These are phyloP conservation scores for Pseudoips prasinana DNA, from an alignment of 2,888 invertebrate genomes.

Conservation along the genomic window DNA sequence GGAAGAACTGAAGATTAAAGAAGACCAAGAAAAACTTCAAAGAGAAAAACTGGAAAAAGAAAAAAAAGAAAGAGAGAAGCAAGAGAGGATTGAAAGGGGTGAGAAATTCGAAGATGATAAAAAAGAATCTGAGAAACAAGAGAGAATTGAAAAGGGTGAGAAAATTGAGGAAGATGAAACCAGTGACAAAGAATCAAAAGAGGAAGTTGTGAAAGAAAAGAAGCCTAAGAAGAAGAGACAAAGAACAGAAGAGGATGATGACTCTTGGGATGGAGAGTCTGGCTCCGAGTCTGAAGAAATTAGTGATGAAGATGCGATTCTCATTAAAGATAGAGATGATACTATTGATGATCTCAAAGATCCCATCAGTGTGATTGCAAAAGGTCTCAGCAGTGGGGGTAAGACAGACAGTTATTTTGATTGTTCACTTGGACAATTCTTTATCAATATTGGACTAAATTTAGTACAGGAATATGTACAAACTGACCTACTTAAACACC, in stretches of 20 bases:
- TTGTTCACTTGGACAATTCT: constrained; percentile 94
- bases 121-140: constrained; percentile 45
- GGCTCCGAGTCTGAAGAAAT: constrained; percentile 76
- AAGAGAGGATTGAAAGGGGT: constrained; percentile 49
- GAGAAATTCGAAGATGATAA: constrained; percentile 58
- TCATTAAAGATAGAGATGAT: constrained; percentile 82
- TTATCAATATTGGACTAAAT: constrained; percentile 95
- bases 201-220: constrained; percentile 47
- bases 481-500: constrained; percentile 92
- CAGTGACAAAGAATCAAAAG: constrained; percentile 47
- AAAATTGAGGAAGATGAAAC: constrained; percentile 58
- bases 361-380: constrained; percentile 62
- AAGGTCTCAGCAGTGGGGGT: constrained; percentile 64
- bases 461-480: constrained; percentile 97
- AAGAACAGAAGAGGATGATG: constrained; percentile 79
- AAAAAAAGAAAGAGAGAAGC: constrained; percentile 43
- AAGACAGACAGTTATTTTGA: constrained; percentile 90
- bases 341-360: constrained; percentile 76
- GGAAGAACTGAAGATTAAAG: constrained; percentile 70
- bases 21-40: constrained; percentile 59
- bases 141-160: constrained; percentile 47
- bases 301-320: constrained; percentile 73
- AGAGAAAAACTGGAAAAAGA: constrained; percentile 57
- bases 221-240: constrained; percentile 59
- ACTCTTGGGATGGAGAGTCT: constrained; percentile 83